Evolutionary conservation across 2,113 vertebrate genomes (phyloP), one percentile per base, ranked within the genome.

Genomic region (Ivindomyrus marchei): DNA sequence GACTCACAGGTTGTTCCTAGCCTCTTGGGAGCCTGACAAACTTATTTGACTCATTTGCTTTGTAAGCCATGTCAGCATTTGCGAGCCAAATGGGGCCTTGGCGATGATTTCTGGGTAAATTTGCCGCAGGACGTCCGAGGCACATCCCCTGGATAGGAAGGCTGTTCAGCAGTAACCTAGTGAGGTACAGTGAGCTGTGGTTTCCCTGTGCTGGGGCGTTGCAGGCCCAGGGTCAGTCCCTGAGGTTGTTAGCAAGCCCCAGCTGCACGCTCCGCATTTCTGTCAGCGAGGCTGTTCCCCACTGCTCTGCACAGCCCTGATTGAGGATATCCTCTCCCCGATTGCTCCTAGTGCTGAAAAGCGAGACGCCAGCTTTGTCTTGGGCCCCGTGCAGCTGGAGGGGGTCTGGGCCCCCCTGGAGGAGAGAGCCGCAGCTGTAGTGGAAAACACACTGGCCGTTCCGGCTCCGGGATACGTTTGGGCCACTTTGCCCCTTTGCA

Each of bases 291-390:
- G 92, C 95, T 96, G 95, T 96, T 96, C 94, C 90, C 91, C 90
- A 27, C 93, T 93, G 93, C 94, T 94, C 94, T 94, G 93, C 92
- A 91, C 74, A 92, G 92, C 92, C 93, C 94, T 96, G 96, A 96
- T 96, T 96, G 95, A 96, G 95, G 96, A 96, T 96, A 96, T 96
- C 96, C 96, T 96, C 95, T 93, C 93, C 93, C 93, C 95, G 94
- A 95, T 95, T 94, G 94, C 95, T 95, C 92, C 92, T 90, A 85
- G 88, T 90, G 58, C 56, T 47, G 89, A 92, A 89, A 89, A 47
- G 85, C 50, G 85, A 87, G 85, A 62, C 36, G 87, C 87, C 87
- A 58, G 36, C 87, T 56, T 88, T 53, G 36, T 84, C 56, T 24
- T 62, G 17, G 87, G 53, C 36, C 21, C 17, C 15, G 3, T 80